Conservation (phyloP, 92 coral and sea anemone genomes). For the Palythoa grandis region DNA sequence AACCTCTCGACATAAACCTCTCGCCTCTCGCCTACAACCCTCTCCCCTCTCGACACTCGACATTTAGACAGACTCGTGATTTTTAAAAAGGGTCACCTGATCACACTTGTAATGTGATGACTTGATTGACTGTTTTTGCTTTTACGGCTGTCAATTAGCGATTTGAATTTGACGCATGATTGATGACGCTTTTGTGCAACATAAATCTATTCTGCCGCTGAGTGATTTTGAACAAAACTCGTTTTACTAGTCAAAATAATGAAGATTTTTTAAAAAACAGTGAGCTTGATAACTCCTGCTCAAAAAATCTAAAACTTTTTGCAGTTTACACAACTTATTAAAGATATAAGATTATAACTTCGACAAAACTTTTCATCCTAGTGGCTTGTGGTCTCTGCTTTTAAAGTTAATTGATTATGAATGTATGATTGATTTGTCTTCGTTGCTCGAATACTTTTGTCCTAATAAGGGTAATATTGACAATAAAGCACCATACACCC, state of each 20-base stretch:
- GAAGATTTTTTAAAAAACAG: background rate
- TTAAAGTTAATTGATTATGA: background rate
- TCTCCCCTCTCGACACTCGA: too few relatives aligned
- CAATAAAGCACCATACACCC: conserved; percentile 34
- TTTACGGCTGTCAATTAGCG: too few relatives aligned
- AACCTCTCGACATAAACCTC: too few relatives aligned
- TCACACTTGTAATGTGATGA: too few relatives aligned
- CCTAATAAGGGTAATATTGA: conserved; percentile 12
- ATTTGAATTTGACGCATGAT: background rate
- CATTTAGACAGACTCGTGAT: too few relatives aligned
- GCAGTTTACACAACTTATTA: background rate
- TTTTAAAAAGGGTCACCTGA: too few relatives aligned
- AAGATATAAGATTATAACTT: background rate
- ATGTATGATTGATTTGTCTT: conserved; percentile 32
- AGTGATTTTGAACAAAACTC: background rate
- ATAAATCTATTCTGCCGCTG: background rate
- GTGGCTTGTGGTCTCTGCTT: background rate
- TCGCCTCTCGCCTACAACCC: too few relatives aligned
- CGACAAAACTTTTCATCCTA: background rate
- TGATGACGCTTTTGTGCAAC: background rate
- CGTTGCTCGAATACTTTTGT: conserved; percentile 20
- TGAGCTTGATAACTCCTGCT: background rate
- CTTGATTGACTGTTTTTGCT: too few relatives aligned
- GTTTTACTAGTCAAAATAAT: background rate
- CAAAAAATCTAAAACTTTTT: background rate